These are phyloP conservation scores for Aplochiton taeniatus DNA, from an alignment of 2,797 vertebrate genomes.

Conservation along the genomic window DNA sequence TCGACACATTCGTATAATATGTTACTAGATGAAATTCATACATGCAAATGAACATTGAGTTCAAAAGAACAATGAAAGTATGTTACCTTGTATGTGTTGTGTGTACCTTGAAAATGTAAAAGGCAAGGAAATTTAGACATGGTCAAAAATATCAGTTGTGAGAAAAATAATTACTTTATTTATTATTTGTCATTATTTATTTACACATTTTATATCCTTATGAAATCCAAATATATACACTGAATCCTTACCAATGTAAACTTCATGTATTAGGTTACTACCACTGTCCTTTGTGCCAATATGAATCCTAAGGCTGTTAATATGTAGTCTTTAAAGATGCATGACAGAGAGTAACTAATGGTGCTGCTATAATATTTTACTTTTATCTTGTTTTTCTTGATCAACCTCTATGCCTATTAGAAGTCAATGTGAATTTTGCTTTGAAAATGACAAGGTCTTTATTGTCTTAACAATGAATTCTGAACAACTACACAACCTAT, in stretches of 20 bases:
- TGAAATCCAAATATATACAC: conserved; percentile 61
- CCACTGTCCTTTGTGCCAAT: conserved; percentile 74
- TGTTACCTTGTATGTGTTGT: conserved; percentile 53
- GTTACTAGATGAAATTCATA: conserved; percentile 54
- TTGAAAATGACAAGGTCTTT: too few species aligned
- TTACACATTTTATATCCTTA: conserved; percentile 67
- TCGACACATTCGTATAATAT: conserved; percentile 44
- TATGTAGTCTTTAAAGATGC: conserved; percentile 46
- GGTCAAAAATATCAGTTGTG: conserved; percentile 41
- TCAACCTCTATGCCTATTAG: conserved; percentile 11
- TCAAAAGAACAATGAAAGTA: conserved; percentile 24
- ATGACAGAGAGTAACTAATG: conserved; percentile 48
- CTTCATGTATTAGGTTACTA: conserved; percentile 46
- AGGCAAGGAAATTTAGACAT: conserved; percentile 32
- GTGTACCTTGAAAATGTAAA: conserved; percentile 49
- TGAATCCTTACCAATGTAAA: conserved; percentile 64
- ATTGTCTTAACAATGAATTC: too few species aligned
- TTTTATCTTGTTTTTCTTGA: conserved; percentile 20
- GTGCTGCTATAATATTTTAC: conserved; percentile 64
- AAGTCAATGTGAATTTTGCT: conserved; percentile 14
- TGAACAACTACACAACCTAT: too few species aligned
- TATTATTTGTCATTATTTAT: conserved; percentile 76
- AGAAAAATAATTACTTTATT: conserved; percentile 47
- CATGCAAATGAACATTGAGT: conserved; percentile 42
- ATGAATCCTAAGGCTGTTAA: conserved; percentile 36